Evolutionary conservation across 2,797 vertebrate genomes (phyloP).

Genomic region (Lagodon rhomboides): DNA sequence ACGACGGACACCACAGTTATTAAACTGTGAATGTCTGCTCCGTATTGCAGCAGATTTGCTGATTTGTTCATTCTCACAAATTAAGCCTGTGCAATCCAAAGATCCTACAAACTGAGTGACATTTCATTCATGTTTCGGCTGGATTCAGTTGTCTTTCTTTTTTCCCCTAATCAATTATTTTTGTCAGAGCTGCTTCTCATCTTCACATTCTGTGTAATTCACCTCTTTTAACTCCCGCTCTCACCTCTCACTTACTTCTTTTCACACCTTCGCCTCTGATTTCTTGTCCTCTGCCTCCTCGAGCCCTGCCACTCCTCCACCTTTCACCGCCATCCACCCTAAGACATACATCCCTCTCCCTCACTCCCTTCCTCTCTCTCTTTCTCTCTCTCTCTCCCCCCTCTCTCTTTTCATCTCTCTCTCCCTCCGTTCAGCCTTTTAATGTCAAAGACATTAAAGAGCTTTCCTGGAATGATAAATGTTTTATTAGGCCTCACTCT

Average conservation of each 20-base stretch:
- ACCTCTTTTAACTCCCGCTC: constrained; percentile 15
- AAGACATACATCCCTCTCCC: constrained; percentile 34
- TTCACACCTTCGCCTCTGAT: constrained; percentile 54
- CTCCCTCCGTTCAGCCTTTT: constrained; percentile 70
- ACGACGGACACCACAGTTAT: too few relatives aligned
- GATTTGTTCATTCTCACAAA: background rate
- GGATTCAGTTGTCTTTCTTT: constrained; percentile 10
- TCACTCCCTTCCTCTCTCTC: background rate
- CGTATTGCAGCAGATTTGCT: too few relatives aligned
- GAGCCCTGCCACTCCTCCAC: constrained; percentile 34
- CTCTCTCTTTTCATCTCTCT: constrained; percentile 54
- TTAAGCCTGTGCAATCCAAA: background rate
- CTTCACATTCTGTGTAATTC: constrained; percentile 29
- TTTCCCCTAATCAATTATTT: constrained; percentile 24
- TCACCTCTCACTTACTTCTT: constrained; percentile 37
- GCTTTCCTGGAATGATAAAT: constrained; percentile 86
- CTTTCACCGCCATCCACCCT: constrained; percentile 51
- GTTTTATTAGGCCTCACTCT: constrained; percentile 81
- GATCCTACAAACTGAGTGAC: background rate
- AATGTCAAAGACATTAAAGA: constrained; percentile 83
- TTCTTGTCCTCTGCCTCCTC: constrained; percentile 41
- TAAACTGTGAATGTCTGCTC: too few relatives aligned
- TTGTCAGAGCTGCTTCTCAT: constrained; percentile 31
- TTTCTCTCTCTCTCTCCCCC: constrained; percentile 1
- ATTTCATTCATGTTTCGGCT: constrained; percentile 13